Percentiles rank a stretch among this genome's conserved stretches.
These are phyloP conservation scores for Trachymyrmex septentrionalis DNA, from an alignment of 1,140 invertebrate genomes.

Conservation along the genomic window DNA sequence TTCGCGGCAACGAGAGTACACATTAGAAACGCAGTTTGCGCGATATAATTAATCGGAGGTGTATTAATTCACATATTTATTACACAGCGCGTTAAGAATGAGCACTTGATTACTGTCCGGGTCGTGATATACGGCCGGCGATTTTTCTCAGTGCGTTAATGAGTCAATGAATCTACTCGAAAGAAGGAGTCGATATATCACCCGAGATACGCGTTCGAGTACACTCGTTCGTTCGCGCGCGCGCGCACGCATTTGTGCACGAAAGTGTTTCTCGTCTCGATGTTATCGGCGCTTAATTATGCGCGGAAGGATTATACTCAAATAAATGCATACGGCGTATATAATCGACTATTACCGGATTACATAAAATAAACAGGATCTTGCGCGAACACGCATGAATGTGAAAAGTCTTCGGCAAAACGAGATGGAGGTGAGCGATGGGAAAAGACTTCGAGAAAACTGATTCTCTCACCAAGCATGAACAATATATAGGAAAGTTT, in stretches of 20 bases:
- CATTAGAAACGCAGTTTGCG: slow-evolving; percentile 53
- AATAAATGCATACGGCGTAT: slow-evolving; percentile 44
- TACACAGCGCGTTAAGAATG: slow-evolving; percentile 71
- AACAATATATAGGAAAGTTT: slow-evolving; percentile 6
- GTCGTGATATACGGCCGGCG: slow-evolving; percentile 70
- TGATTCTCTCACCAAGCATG: slow-evolving; percentile 3
- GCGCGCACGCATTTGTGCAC: slow-evolving; percentile 38
- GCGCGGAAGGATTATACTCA: slow-evolving; percentile 29
- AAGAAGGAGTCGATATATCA: slow-evolving; percentile 76
- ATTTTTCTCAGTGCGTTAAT: slow-evolving; percentile 75
- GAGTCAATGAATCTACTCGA: slow-evolving; percentile 75
- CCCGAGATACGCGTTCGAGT: slow-evolving; percentile 20
- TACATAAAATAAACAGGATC: slow-evolving; percentile 53
- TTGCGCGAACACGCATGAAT: neutral
- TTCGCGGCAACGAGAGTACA: slow-evolving; percentile 40
- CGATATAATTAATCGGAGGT: slow-evolving; percentile 76
- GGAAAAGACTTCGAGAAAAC: slow-evolving; percentile 4
- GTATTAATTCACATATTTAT: slow-evolving; percentile 77
- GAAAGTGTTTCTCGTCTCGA: slow-evolving; percentile 62
- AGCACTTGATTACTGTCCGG: slow-evolving; percentile 73
- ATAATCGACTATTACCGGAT: slow-evolving; percentile 51
- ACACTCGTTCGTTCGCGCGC: neutral
- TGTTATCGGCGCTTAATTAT: slow-evolving; percentile 60
- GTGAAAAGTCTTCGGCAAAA: slow-evolving; percentile 4
- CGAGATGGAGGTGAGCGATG: neutral